Conservation (phyloP, 2,113 vertebrate species). For the Dendropsophus ebraccatus region DNA sequence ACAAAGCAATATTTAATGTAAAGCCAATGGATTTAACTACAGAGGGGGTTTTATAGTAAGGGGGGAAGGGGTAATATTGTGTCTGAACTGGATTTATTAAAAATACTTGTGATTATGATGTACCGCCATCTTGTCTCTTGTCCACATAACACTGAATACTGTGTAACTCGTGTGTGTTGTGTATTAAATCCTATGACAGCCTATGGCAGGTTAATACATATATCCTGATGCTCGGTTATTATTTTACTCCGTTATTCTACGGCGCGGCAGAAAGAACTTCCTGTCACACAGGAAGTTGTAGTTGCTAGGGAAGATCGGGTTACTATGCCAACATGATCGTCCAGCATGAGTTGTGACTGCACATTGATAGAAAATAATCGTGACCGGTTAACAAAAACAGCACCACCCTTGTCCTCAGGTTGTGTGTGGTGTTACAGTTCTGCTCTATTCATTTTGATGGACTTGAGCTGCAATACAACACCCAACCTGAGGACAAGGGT, state of each 20-base stretch:
- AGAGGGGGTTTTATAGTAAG: constrained; percentile 58
- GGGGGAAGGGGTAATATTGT: background rate
- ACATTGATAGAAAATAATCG: too few relatives aligned
- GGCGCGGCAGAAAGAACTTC: background rate
- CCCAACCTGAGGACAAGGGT: too few relatives aligned
- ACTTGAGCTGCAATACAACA: too few relatives aligned
- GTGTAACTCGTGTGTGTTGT: background rate
- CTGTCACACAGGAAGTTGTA: background rate
- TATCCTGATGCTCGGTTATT: background rate
- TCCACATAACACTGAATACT: background rate
- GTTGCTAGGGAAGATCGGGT: too few relatives aligned
- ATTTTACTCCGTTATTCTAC: background rate
- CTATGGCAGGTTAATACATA: background rate
- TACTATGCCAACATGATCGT: too few relatives aligned
- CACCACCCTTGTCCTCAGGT: too few relatives aligned
- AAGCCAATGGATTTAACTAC: constrained; percentile 40
- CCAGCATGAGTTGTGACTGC: too few relatives aligned
- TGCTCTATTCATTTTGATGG: too few relatives aligned
- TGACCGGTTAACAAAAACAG: too few relatives aligned
- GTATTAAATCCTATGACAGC: background rate
- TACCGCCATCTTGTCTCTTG: background rate
- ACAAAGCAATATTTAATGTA: constrained; percentile 53
- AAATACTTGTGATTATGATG: constrained; percentile 22
- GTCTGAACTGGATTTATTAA: constrained; percentile 37
- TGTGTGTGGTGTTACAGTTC: too few relatives aligned